phyloP scores from a whole-genome alignment of 2,113 vertebrate genomes.

The Telmatochromis brachygnathus region DNA sequence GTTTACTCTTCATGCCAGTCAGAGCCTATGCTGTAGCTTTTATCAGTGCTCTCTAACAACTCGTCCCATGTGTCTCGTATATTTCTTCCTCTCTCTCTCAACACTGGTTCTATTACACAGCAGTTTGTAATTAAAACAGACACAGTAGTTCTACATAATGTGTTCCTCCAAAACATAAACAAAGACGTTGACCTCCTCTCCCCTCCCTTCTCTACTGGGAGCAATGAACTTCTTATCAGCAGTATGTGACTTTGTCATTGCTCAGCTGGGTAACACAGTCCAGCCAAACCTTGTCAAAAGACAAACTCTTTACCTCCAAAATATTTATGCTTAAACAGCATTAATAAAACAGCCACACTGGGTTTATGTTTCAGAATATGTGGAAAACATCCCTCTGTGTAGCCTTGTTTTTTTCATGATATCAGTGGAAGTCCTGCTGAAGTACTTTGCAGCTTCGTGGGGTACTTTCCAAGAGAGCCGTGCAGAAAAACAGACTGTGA shows the following conservation, averaged over 20 bases:
- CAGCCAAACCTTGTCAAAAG: not conserved
- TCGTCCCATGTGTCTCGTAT: not conserved
- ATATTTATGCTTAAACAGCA: not conserved
- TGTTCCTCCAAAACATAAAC: conserved; percentile 15
- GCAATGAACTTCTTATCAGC: conserved; percentile 10
- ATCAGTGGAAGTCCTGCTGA: not conserved
- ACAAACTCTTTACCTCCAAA: not conserved
- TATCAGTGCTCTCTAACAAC: not conserved
- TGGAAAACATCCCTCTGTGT: not conserved
- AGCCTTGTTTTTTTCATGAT: not conserved
- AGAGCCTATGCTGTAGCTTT: not conserved
- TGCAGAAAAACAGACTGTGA: not conserved
- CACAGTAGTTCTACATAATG: not conserved
- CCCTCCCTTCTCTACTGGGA: not conserved
- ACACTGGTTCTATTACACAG: not conserved
- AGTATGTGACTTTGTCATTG: conserved; percentile 4
- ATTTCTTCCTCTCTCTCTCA: not conserved
- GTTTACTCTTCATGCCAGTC: not conserved
- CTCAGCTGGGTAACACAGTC: not conserved
- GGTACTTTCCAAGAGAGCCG: not conserved
- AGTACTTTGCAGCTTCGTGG: not conserved
- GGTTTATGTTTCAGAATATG: not conserved
- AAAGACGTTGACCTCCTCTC: not conserved
- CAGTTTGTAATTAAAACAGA: conserved; percentile 1
- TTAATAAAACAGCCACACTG: not conserved